Evolutionary conservation across 2,888 invertebrate genomes (phyloP).

Genomic region (Mythimna vitellina): DNA sequence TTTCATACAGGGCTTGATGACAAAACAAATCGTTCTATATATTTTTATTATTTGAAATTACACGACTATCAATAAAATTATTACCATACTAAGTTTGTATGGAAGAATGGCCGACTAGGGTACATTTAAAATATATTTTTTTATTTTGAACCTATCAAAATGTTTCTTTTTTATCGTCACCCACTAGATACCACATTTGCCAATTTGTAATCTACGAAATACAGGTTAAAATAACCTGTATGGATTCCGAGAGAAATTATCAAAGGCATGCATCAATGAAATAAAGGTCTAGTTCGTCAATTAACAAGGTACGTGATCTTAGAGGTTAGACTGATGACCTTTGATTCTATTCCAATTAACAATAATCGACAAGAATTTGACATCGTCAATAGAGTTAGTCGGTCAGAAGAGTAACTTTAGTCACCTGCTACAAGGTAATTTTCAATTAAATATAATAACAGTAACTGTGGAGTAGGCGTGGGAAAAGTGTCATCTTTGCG

Average conservation of each 20-base stretch:
- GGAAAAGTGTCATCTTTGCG: too few relatives aligned
- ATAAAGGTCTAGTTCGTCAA: background rate
- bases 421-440: background rate
- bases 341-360: slow-evolving; percentile 12
- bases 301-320: background rate
- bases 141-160: too few relatives aligned
- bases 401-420: too few relatives aligned
- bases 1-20: too few relatives aligned
- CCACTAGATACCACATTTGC: background rate
- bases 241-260: background rate
- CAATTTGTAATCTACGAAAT: background rate
- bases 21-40: too few relatives aligned
- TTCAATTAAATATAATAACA: background rate
- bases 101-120: too few relatives aligned
- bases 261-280: background rate
- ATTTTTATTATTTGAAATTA: too few relatives aligned
- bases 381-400: background rate
- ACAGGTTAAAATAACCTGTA: too few relatives aligned
- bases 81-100: too few relatives aligned
- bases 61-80: too few relatives aligned
- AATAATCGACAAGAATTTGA: background rate
- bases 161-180: background rate
- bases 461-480: too few relatives aligned
- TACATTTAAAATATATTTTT: too few relatives aligned
- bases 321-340: background rate